Percentiles rank a stretch among this genome's conserved stretches.
These are phyloP conservation scores for Argyresthia albistria DNA, from an alignment of 2,888 invertebrate species.

Conservation along the genomic window DNA sequence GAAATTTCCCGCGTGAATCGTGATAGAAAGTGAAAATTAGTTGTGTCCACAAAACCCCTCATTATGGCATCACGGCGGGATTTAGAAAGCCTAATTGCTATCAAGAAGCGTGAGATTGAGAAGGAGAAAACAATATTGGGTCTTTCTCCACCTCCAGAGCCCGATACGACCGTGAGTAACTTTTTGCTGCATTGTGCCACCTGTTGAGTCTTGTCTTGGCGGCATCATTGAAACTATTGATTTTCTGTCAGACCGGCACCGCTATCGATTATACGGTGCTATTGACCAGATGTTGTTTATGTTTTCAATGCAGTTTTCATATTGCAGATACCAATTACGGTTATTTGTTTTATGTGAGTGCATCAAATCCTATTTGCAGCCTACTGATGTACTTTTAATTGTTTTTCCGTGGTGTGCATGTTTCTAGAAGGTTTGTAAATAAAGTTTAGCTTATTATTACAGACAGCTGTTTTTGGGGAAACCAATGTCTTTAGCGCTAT, in stretches of 20 bases:
- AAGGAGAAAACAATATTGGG: conserved; percentile 51
- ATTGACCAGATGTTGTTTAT: too few relatives aligned
- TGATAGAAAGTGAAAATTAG: too few relatives aligned
- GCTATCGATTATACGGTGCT: neutral
- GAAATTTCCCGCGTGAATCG: neutral
- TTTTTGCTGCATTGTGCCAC: neutral
- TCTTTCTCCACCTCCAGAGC: conserved; percentile 12
- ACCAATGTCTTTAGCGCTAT: too few relatives aligned
- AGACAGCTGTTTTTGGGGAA: too few relatives aligned
- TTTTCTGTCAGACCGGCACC: neutral
- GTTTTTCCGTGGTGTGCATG: too few relatives aligned
- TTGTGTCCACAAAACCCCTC: too few relatives aligned
- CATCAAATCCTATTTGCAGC: too few relatives aligned
- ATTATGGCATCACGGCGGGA: conserved; percentile 44
- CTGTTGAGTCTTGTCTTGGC: neutral
- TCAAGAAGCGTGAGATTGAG: conserved; percentile 57
- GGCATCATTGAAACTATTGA: neutral
- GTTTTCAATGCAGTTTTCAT: neutral
- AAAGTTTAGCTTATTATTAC: too few relatives aligned
- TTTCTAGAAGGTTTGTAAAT: too few relatives aligned
- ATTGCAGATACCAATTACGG: too few relatives aligned
- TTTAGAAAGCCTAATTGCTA: conserved; percentile 57
- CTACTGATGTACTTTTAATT: too few relatives aligned
- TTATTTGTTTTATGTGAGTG: too few relatives aligned
- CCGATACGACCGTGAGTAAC: neutral